Evolutionary conservation across 2,888 invertebrate species (phyloP).

Genomic region (Eurytoma californica): DNA sequence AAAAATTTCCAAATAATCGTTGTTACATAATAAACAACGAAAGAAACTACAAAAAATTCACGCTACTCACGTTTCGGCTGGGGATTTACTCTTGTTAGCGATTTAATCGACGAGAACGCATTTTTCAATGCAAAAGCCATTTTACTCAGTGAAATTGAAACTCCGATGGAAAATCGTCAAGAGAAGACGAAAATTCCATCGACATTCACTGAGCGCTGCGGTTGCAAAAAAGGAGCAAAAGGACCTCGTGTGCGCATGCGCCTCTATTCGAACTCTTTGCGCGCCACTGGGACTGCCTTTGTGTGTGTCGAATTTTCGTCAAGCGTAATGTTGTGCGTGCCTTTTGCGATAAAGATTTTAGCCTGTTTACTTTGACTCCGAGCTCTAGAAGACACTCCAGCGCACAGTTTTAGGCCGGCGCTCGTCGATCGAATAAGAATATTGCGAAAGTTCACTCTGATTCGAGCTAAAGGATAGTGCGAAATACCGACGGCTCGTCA

Average conservation of each 20-base stretch:
- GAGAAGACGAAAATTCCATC: slow-evolving; percentile 34
- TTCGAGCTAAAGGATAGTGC: not conserved
- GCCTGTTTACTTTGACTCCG: not conserved
- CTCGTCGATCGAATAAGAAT: not conserved
- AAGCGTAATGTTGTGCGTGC: slow-evolving; percentile 16
- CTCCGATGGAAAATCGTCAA: slow-evolving; percentile 26
- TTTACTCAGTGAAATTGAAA: slow-evolving; percentile 9
- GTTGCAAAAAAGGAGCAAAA: not conserved
- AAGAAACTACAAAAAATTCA: not conserved
- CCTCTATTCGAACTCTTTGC: slow-evolving; percentile 40
- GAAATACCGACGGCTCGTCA: slow-evolving; percentile 8
- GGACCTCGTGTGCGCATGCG: slow-evolving; percentile 29
- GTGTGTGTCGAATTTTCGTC: slow-evolving; percentile 4
- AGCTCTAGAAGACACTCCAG: not conserved
- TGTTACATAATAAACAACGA: slow-evolving; percentile 47
- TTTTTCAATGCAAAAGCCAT: slow-evolving; percentile 54
- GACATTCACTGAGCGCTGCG: slow-evolving; percentile 16
- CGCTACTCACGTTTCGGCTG: slow-evolving; percentile 45
- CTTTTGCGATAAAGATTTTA: slow-evolving; percentile 1
- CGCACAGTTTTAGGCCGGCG: not conserved
- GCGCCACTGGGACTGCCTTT: slow-evolving; percentile 36
- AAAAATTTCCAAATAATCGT: slow-evolving; percentile 2
- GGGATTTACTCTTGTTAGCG: slow-evolving; percentile 21
- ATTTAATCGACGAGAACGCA: slow-evolving; percentile 46
- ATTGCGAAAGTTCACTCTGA: not conserved